Evolutionary conservation across 2,113 vertebrate genomes (phyloP).

Genomic region (Rhineura floridana): DNA sequence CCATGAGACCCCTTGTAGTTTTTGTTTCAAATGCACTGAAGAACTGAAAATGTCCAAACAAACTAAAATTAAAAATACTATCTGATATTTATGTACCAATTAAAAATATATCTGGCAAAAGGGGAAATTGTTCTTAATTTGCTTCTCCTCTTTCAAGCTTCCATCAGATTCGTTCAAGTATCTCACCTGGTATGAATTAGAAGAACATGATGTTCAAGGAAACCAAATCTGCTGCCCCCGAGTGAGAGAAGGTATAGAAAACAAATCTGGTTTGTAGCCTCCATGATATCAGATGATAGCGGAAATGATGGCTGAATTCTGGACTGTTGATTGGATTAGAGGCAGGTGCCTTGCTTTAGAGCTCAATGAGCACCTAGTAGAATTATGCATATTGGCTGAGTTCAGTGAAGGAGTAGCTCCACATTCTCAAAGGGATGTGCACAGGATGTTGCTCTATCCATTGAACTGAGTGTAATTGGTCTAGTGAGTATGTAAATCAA

Average conservation of each 20-base stretch:
- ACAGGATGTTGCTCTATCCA: not conserved
- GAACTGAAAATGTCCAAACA: not conserved
- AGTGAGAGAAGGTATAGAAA: conserved; percentile 88
- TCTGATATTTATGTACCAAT: not conserved
- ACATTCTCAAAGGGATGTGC: not conserved
- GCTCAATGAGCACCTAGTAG: not conserved
- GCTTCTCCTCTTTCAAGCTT: conserved; percentile 77
- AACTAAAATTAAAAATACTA: not conserved
- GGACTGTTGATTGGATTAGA: not conserved
- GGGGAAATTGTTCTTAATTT: conserved; percentile 16
- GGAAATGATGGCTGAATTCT: not conserved
- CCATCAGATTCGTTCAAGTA: conserved; percentile 88
- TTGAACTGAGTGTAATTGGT: not conserved
- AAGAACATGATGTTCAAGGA: conserved; percentile 84
- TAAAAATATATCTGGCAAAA: not conserved
- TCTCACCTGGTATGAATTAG: conserved; percentile 83
- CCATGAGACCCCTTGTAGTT: not conserved
- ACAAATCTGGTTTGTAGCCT: not conserved
- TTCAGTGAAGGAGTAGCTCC: not conserved
- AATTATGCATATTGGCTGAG: not conserved
- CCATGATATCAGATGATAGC: not conserved
- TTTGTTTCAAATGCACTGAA: not conserved
- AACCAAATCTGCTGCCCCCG: conserved; percentile 89
- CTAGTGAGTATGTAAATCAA: not conserved
- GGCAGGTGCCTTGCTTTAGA: not conserved